Evolutionary conservation across 2,113 vertebrate genomes (phyloP), one percentile per base, ranked within the genome.

Genomic region (Dasypus novemcinctus): DNA sequence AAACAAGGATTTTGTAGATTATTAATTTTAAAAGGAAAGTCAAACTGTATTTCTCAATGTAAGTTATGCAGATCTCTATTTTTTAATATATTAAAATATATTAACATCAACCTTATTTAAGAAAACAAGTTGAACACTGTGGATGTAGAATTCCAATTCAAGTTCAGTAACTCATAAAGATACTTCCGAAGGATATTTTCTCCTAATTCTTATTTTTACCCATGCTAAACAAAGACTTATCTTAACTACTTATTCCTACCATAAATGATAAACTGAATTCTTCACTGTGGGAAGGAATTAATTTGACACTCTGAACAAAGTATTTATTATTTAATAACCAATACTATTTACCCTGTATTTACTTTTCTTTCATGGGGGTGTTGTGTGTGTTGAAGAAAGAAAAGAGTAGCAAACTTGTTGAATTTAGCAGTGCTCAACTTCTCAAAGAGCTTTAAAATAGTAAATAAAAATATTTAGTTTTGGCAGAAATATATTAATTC

Each of bases 261-360:
- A 59, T 63, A 46, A 93, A 52, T 80, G 46, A 49, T 83, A 91
- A 90, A 36, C 10, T 59, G 33, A 74, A 93, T 93, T 86, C 49
- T 49, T 93, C 20, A 76, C 46, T 93, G 93, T 46, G 14, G 52
- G 92, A 94, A 31, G n/a, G 49, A 81, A 91, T 90, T 93, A 69
- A 71, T 41, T 23, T 89, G 90, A 93, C 29, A 92, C 2, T 75
- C 69, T 68, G 41, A 83, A 89, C 36, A 93, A 90, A 81, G 87
- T n/a, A 69, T 82, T 95, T 81, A 68, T 82, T 91, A 93, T 63
- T 92, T 93, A 91, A 66, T 54, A 14, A 83, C 12, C 38, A 84
- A 75, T 86, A 93, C 25, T 96, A 3, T 84, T 96, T 93, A 92
- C 78, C 93, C 72, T 95, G 54, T 63, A 96, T 75, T 91, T 78